Conservation (phyloP, 2,797 vertebrate genomes). For the Acanthopagrus latus region DNA sequence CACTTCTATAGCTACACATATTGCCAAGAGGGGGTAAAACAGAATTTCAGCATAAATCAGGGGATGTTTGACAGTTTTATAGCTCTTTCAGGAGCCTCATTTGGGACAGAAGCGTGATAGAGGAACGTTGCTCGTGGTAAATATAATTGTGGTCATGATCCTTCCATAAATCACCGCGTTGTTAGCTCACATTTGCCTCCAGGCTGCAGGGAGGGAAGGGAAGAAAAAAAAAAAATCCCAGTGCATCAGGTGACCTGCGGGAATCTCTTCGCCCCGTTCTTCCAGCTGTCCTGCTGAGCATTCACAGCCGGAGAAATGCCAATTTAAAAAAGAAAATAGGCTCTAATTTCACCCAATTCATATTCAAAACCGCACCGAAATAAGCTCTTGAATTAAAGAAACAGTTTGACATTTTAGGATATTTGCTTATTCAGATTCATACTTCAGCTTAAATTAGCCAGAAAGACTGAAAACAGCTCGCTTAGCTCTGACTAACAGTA, state of each 20-base stretch:
- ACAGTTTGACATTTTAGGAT: too few species aligned
- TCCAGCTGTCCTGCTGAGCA: slow-evolving; percentile 9
- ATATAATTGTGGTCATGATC: slow-evolving; percentile 85
- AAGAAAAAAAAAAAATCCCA: slow-evolving; percentile 3
- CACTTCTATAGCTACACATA: slow-evolving; percentile 45
- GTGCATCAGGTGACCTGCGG: slow-evolving; percentile 47
- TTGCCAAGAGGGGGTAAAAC: slow-evolving; percentile 58
- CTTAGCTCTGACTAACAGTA: not conserved
- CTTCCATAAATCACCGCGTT: slow-evolving; percentile 71
- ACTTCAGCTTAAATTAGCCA: not conserved
- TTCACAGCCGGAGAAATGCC: slow-evolving; percentile 19
- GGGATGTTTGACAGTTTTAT: slow-evolving; percentile 77
- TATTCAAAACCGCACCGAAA: not conserved
- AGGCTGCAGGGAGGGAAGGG: slow-evolving; percentile 5
- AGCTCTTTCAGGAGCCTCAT: slow-evolving; percentile 76
- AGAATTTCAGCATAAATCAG: slow-evolving; percentile 77
- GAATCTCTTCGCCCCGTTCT: slow-evolving; percentile 34
- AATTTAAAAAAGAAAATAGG: slow-evolving; percentile 20
- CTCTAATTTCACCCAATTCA: slow-evolving; percentile 22
- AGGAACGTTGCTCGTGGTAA: slow-evolving; percentile 71
- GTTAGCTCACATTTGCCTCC: slow-evolving; percentile 54
- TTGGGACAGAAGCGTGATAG: slow-evolving; percentile 79
- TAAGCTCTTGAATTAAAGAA: not conserved
- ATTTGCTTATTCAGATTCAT: not conserved
- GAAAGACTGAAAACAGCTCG: not conserved